phyloP scores from a whole-genome alignment of 2,113 vertebrate genomes.

The Hippocampus barbouri region DNA sequence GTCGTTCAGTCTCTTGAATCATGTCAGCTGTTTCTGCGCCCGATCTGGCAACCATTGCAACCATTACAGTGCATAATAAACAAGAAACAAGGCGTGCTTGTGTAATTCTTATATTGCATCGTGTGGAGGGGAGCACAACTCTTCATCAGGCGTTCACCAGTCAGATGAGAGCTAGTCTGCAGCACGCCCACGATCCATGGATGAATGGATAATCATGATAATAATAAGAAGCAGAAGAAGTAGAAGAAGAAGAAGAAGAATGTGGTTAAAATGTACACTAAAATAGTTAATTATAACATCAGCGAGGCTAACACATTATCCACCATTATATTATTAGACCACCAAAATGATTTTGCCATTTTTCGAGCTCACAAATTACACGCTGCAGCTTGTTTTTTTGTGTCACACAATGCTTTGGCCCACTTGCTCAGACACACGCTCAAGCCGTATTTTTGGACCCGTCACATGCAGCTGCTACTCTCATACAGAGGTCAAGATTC shows the following conservation, averaged over 20 bases:
- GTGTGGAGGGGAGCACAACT: background rate
- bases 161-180: constrained; percentile 13
- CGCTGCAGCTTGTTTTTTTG: background rate
- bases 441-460: constrained; percentile 18
- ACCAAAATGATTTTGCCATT: background rate
- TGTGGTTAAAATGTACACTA: too few relatives aligned
- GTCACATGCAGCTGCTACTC: constrained; percentile 28
- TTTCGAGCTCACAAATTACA: background rate
- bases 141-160: background rate
- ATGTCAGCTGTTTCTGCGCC: constrained; percentile 37
- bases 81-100: constrained; percentile 34
- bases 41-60: constrained; percentile 20
- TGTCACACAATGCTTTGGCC: constrained; percentile 13
- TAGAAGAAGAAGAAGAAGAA: too few relatives aligned
- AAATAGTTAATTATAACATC: background rate
- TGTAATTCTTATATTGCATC: constrained; percentile 18
- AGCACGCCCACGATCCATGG: too few relatives aligned
- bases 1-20: constrained; percentile 43
- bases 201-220: too few relatives aligned
- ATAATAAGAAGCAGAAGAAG: too few relatives aligned
- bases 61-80: constrained; percentile 23
- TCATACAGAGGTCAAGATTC: constrained; percentile 8
- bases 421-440: constrained; percentile 8
- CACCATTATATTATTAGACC: background rate
- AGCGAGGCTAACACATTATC: background rate